Percentiles rank a stretch among this genome's conserved stretches.
Conservation (phyloP, 2,797 vertebrate genomes). For the Paedocypris micromegethes region DNA sequence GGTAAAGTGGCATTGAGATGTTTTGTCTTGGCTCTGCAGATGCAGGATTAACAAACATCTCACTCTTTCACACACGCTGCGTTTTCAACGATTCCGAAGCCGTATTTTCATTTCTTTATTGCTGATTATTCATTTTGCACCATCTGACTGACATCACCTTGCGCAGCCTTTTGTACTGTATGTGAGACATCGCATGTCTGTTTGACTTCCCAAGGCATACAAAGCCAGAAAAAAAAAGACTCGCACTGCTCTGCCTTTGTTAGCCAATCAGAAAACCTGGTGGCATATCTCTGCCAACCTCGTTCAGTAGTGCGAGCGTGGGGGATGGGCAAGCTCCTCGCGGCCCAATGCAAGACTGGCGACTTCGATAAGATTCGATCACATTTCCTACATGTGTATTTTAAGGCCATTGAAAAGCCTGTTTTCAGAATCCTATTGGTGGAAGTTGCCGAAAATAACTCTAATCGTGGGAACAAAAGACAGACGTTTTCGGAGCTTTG, state of each 20-base stretch:
- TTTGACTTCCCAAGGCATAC: not conserved
- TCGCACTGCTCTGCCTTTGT: not conserved
- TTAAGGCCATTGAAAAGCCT: not conserved
- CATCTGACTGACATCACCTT: not conserved
- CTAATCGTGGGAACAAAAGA: too few species aligned
- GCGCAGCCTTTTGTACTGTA: not conserved
- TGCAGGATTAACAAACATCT: constrained; percentile 12
- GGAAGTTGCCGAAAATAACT: not conserved
- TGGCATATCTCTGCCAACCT: not conserved
- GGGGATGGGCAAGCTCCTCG: too few species aligned
- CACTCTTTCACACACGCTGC: constrained; percentile 13
- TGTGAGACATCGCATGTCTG: not conserved
- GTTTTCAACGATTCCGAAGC: not conserved
- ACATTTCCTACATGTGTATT: too few species aligned
- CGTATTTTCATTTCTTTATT: too few species aligned
- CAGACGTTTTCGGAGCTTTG: too few species aligned
- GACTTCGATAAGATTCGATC: too few species aligned
- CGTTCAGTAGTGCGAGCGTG: too few species aligned
- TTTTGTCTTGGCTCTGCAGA: constrained; percentile 28
- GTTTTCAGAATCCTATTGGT: constrained; percentile 3
- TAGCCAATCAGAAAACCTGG: not conserved
- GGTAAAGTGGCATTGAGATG: constrained; percentile 17
- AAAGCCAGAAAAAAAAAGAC: not conserved
- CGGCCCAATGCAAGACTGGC: too few species aligned
- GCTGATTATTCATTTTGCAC: not conserved